Base-by-base conservation (phyloP, 2,888 invertebrate genomes). In the Hofmannophila pseudospretella region DNA sequence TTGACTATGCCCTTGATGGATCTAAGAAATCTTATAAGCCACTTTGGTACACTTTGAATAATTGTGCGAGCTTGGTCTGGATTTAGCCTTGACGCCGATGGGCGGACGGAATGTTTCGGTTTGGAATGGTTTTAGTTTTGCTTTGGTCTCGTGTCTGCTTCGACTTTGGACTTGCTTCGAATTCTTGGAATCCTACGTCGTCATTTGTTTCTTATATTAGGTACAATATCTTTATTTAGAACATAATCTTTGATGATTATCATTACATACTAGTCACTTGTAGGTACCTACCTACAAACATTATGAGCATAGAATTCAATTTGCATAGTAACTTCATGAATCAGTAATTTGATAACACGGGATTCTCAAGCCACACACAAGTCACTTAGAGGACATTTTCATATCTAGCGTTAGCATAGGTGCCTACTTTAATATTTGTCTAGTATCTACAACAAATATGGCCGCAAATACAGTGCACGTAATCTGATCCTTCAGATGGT, bases 1-100 rank as follows among this genome's bases (percentile, higher is more conserved):
- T 64, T 65, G 60, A 68, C 54, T 71, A 59, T 69, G 78, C 74
- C 82, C 81, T 81, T 82, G 78, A 64, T 67, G 60, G 53, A 53
- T 55, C 53, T 67, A 53, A 62, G 54, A 59, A 54, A 54, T 47
- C 32, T 22, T 35, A 38, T 14, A 29, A n/a, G 36, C 45, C 42
- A 34, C 44, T 48, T 48, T 50, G 43, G 40, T 22, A 41, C 16
- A 12, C 11, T 32, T 22, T 31, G 16, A 20, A 31, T 31, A 16
- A 8, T 23, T 23, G 23, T 8, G 54, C 52, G 5, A 58, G 54
- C 57, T 49, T 41, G 41, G 44, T 42, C 51, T 45, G 44, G 42
- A 32, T 39, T 44, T 51, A 34, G 38, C 47, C 38, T 40, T 42
- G 45, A 38, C 38, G 25, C 32, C n/a, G 16, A 7, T 23, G 7